Evolutionary conservation across 37 sponge, comb jelly and placozoan species (phyloP), one percentile per base, ranked within the genome.

Genomic region (Cladorhizidae sp.): DNA sequence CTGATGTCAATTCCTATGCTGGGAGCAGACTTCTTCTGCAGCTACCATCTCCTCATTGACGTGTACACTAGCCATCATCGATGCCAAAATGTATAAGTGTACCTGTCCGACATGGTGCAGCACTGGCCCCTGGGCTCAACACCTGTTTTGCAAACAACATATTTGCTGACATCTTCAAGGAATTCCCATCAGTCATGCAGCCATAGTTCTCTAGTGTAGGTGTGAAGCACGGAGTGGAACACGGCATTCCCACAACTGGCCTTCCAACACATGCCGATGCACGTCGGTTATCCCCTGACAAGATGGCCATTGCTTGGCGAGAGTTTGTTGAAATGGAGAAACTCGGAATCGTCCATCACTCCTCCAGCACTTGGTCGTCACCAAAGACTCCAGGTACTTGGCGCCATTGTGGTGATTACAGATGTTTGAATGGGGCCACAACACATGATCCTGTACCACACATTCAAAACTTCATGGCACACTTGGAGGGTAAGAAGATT

Each of bases 391-490:
- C 83, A 0, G 89, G 89, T 12, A 78, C 75, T 57, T 83, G 89
- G 89, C 74, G 83, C 38, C 89, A 79, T 1, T 83, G 89, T 70
- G 89, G 79, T 43, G 89, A 83, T 58, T 88, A 88, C 49, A 51
- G 83, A 26, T 69, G 77, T 0, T 75, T 88, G 26, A 90, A 90
- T 70, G 55, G 69, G 22, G 54, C 73, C 81, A 68, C 69, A 74
- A 78, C 80, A 73, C 0, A 17, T 88, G 82, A 23, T 83, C n/a
- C 88, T n/a, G 70, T 88, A 33, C 88, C 83, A 31, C 88, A 88
- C 36, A 57, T 88, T 33, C 83, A 88, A 42, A 74, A 88, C 41
- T 88, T 82, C n/a, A n/a, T n/a, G n/a, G n/a, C n/a, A n/a, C n/a
- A n/a, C n/a, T n/a, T n/a, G n/a, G n/a, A n/a, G n/a, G 6, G 55